These are phyloP conservation scores for Microtus montanus DNA, from an alignment of 2,113 vertebrate species.

Conservation along the genomic window DNA sequence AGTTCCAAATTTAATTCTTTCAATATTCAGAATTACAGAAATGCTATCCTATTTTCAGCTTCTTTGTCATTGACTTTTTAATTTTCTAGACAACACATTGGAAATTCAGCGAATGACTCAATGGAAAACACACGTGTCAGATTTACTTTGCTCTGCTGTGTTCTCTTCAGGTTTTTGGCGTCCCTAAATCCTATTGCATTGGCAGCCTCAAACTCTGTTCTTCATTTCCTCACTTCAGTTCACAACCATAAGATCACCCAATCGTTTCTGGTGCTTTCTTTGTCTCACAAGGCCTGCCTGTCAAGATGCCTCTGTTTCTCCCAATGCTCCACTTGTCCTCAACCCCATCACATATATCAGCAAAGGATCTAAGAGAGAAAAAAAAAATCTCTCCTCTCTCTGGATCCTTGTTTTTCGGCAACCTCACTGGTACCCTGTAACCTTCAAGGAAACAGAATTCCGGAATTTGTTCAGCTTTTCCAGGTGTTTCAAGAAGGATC, in stretches of 20 bases:
- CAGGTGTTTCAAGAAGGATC: constrained; percentile 8
- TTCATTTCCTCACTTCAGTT: background rate
- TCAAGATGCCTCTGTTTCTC: background rate
- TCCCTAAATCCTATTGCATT: background rate
- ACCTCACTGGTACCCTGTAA: background rate
- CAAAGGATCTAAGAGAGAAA: background rate
- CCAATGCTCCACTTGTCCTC: too few relatives aligned
- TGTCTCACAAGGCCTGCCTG: background rate
- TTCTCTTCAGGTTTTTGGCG: background rate
- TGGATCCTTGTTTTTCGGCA: background rate
- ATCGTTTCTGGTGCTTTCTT: background rate
- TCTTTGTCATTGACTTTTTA: background rate
- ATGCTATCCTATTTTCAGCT: background rate
- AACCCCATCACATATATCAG: background rate
- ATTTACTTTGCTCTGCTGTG: background rate
- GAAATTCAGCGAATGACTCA: background rate
- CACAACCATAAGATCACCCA: background rate
- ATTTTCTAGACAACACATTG: background rate
- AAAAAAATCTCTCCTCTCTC: background rate
- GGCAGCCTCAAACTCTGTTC: background rate
- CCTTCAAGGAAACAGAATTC: background rate
- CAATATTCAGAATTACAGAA: background rate
- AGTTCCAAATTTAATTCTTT: background rate
- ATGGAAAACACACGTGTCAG: background rate
- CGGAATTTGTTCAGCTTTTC: background rate